phyloP scores from a whole-genome alignment of 2,888 invertebrate genomes.

The Chrysolina americana region DNA sequence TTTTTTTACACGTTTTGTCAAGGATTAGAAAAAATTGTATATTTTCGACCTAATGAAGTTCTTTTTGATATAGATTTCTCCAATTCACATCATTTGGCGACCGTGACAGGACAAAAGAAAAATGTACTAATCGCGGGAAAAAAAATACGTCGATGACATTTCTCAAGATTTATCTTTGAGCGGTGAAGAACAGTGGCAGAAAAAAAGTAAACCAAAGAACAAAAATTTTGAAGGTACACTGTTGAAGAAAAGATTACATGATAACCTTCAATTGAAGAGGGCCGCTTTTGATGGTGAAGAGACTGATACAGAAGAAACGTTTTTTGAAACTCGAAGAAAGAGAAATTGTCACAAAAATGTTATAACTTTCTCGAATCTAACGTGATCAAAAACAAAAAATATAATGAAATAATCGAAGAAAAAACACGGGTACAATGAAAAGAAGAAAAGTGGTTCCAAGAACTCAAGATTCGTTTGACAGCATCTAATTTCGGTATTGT shows the following conservation, averaged over 20 bases:
- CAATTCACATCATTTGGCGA: too few species aligned
- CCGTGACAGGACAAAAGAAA: too few species aligned
- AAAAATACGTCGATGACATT: background rate
- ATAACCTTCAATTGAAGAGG: slow-evolving; percentile 1
- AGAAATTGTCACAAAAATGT: background rate
- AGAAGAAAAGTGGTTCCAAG: background rate
- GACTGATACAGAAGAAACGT: background rate
- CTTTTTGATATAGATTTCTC: too few species aligned
- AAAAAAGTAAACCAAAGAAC: slow-evolving; percentile 20
- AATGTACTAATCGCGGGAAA: slow-evolving; percentile 13
- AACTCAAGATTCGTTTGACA: background rate
- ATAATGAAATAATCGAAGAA: slow-evolving; percentile 4
- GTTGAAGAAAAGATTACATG: slow-evolving; percentile 23
- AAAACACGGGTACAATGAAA: background rate
- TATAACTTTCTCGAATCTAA: background rate
- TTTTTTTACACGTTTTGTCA: too few species aligned
- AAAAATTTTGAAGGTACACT: slow-evolving; percentile 21
- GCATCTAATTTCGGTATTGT: slow-evolving; percentile 10
- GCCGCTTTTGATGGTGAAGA: background rate
- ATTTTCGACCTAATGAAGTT: too few species aligned
- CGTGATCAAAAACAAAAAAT: slow-evolving; percentile 1
- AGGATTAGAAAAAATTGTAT: too few species aligned
- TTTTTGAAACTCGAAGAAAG: background rate
- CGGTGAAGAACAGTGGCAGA: slow-evolving; percentile 25
- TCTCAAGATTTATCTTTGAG: slow-evolving; percentile 14